A percentile compares a stretch with the other conserved stretches of the same genome.
phyloP scores from a whole-genome alignment of 1,140 invertebrate species.

The Drosophila erecta region DNA sequence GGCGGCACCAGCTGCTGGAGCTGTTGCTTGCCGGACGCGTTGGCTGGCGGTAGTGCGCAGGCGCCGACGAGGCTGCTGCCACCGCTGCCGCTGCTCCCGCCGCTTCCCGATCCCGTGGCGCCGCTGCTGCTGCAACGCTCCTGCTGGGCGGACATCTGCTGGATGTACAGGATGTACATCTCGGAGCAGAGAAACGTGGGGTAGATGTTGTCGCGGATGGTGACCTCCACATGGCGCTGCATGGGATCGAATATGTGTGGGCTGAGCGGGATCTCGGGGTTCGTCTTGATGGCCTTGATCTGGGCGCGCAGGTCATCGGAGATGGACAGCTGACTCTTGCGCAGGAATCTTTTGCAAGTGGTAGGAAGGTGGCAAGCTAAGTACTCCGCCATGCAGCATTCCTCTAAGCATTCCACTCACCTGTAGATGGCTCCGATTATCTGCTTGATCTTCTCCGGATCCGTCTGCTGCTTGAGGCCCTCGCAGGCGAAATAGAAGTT shows the following conservation, averaged over 20 bases:
- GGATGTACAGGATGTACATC: conserved; percentile 94
- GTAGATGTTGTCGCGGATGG: conserved; percentile 94
- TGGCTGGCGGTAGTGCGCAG: conserved; percentile 40
- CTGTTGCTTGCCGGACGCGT: conserved; percentile 35
- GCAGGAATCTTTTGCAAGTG: conserved; percentile 88
- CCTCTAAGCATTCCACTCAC: conserved; percentile 71
- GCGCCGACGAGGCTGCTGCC: conserved; percentile 51
- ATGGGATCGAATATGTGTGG: conserved; percentile 87
- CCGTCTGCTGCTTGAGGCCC: conserved; percentile 92
- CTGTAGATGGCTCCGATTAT: conserved; percentile 93
- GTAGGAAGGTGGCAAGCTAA: too few relatives aligned
- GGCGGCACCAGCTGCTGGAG: conserved; percentile 19
- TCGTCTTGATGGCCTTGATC: conserved; percentile 88
- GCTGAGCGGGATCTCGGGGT: conserved; percentile 86
- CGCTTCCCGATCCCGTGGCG: conserved; percentile 53
- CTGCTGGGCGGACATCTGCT: conserved; percentile 85
- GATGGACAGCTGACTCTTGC: conserved; percentile 93
- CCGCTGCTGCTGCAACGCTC: conserved; percentile 75
- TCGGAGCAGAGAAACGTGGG: conserved; percentile 96
- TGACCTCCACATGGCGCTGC: conserved; percentile 89
- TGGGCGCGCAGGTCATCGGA: conserved; percentile 90
- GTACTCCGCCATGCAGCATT: too few relatives aligned
- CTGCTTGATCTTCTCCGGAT: conserved; percentile 89
- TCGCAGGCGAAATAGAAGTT: conserved; percentile 97
- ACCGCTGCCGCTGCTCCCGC: conserved; percentile 49